These are phyloP conservation scores for Accipiter cooperii DNA, from an alignment of 2,113 vertebrate species.

Conservation along the genomic window DNA sequence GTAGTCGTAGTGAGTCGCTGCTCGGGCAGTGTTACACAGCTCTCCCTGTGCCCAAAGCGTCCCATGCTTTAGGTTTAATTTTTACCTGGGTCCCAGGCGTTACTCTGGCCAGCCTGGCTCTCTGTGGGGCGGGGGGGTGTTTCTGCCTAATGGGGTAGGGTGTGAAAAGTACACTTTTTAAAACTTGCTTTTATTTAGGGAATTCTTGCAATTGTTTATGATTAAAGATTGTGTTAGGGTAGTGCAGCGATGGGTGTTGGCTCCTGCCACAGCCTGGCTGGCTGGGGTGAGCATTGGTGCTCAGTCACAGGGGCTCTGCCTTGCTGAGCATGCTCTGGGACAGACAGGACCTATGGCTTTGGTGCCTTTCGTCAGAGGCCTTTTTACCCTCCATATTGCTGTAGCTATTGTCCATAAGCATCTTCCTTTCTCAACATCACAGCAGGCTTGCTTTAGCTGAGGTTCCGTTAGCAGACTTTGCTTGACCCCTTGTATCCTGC, in stretches of 20 bases:
- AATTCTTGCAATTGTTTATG: background rate
- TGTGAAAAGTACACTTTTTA: background rate
- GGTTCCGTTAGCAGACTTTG: background rate
- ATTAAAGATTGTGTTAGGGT: background rate
- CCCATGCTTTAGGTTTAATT: background rate
- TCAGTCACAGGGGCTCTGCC: background rate
- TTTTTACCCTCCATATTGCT: background rate
- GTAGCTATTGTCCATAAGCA: background rate
- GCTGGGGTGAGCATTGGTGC: fast-evolving
- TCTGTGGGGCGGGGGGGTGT: fast-evolving
- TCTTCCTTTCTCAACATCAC: background rate
- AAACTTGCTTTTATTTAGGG: slow-evolving; percentile 2
- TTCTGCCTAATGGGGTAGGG: background rate
- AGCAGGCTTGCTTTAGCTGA: background rate
- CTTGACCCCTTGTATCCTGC: background rate
- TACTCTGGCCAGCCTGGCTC: background rate
- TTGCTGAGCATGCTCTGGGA: background rate
- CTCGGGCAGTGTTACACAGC: fast-evolving
- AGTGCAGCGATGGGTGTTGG: background rate
- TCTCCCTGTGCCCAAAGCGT: fast-evolving
- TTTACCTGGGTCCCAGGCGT: background rate
- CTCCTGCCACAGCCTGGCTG: background rate
- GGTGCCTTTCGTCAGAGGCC: fast-evolving
- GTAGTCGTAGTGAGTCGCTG: fast-evolving
- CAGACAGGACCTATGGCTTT: background rate